phyloP scores from a whole-genome alignment of 2,888 invertebrate genomes.

The Mechanitis mazaeus region DNA sequence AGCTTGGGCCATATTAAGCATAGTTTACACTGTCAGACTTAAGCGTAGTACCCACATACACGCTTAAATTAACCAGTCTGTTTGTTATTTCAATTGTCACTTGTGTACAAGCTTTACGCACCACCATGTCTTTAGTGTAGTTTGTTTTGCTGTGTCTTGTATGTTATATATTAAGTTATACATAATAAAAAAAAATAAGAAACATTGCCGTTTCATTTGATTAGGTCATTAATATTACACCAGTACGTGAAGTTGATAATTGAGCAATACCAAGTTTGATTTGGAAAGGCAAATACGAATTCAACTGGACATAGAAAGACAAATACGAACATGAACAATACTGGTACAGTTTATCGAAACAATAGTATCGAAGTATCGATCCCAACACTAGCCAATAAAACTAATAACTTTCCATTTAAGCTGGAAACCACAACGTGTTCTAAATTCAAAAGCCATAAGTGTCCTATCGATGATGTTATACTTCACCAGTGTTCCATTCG shows the following conservation, averaged over 20 bases:
- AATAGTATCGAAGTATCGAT: slow-evolving; percentile 28
- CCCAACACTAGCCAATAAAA: slow-evolving; percentile 37
- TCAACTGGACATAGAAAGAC: too few species aligned
- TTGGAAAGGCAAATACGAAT: too few species aligned
- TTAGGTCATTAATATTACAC: too few species aligned
- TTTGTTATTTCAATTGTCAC: slow-evolving; percentile 40
- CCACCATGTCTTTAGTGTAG: not conserved
- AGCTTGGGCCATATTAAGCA: slow-evolving; percentile 27
- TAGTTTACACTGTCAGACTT: slow-evolving; percentile 35
- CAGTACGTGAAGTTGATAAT: too few species aligned
- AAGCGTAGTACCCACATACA: slow-evolving; percentile 30
- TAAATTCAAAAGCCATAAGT: slow-evolving; percentile 50
- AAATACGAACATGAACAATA: slow-evolving; percentile 4
- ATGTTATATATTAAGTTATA: too few species aligned
- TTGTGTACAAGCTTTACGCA: slow-evolving; percentile 15
- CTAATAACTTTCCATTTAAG: slow-evolving; percentile 38
- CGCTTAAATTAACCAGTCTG: slow-evolving; percentile 37
- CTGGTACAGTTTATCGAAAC: slow-evolving; percentile 5
- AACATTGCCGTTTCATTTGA: too few species aligned
- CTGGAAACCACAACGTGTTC: slow-evolving; percentile 35
- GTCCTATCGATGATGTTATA: slow-evolving; percentile 38
- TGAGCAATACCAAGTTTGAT: too few species aligned
- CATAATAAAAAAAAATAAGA: too few species aligned
- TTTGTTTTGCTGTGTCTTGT: too few species aligned
- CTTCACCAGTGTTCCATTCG: slow-evolving; percentile 22